Percentiles rank a stretch among this genome's conserved stretches.
phyloP scores from a whole-genome alignment of 2,797 vertebrate species.

The Cyclopterus lumpus region DNA sequence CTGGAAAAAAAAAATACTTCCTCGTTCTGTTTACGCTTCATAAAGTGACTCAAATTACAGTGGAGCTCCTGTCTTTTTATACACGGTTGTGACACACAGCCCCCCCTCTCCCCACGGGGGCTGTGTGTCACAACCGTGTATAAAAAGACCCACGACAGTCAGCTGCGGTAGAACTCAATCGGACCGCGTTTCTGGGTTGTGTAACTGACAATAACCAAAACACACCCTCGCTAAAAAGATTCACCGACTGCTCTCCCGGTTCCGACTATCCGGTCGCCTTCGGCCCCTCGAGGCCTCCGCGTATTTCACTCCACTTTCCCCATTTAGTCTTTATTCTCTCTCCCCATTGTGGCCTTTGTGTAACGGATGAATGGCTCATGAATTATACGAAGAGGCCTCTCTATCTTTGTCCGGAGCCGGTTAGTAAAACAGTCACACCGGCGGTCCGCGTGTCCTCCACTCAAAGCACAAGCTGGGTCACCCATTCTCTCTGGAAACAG shows the following conservation, averaged over 20 bases:
- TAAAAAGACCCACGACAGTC: constrained; percentile 44
- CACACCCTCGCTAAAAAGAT: not conserved
- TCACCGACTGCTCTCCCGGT: constrained; percentile 12
- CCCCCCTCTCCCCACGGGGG: too few species aligned
- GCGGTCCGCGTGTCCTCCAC: not conserved
- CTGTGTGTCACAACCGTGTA: constrained; percentile 10
- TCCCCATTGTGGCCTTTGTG: constrained; percentile 3
- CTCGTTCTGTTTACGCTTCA: constrained; percentile 52
- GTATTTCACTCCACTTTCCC: too few species aligned
- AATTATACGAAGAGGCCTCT: not conserved
- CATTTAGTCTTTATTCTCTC: constrained; percentile 6
- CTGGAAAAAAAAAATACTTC: constrained; percentile 6
- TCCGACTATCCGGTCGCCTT: constrained; percentile 9
- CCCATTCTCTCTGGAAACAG: not conserved
- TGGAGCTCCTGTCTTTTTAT: too few species aligned
- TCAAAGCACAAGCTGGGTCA: not conserved
- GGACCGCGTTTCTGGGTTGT: constrained; percentile 25
- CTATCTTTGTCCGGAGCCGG: not conserved
- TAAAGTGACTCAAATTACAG: constrained; percentile 54
- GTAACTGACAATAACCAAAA: constrained; percentile 29
- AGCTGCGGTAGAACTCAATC: constrained; percentile 15
- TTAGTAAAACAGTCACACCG: constrained; percentile 8
- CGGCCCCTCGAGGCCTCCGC: constrained; percentile 15
- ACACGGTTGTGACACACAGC: too few species aligned
- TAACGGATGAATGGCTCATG: constrained; percentile 18